phyloP scores from a whole-genome alignment of 2,888 invertebrate genomes.

The Craniophora ligustri region DNA sequence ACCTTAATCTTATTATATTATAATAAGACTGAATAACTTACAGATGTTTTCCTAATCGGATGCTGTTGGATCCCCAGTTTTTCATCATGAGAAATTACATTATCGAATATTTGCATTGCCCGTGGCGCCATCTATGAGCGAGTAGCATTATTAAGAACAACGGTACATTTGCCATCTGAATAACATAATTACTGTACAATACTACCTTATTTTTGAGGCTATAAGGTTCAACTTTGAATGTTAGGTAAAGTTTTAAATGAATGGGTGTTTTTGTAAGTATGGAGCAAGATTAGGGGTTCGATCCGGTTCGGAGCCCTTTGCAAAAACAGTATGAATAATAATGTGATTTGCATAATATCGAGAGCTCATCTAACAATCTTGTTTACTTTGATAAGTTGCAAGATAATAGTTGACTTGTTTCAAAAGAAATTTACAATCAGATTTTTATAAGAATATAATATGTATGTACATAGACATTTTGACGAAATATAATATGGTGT shows the following conservation, averaged over 20 bases:
- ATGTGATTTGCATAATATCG: conserved; percentile 86
- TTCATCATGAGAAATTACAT: conserved; percentile 85
- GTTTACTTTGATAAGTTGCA: conserved; percentile 81
- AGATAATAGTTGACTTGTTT: conserved; percentile 68
- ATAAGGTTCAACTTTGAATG: conserved; percentile 60
- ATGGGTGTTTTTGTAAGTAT: conserved; percentile 64
- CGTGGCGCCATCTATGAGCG: conserved; percentile 82
- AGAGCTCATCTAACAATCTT: conserved; percentile 76
- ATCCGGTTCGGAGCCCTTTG: conserved; percentile 78
- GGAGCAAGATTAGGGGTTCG: conserved; percentile 80
- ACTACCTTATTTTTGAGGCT: accelerated
- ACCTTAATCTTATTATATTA: conserved; percentile 85
- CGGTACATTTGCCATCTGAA: conserved; percentile 35
- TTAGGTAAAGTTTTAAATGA: conserved; percentile 40
- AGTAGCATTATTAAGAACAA: conserved; percentile 67
- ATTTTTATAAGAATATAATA: conserved; percentile 2
- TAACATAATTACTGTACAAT: conserved; percentile 18
- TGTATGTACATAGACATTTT: too few relatives aligned
- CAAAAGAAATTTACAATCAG: conserved; percentile 37
- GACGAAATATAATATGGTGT: too few relatives aligned
- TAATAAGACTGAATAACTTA: conserved; percentile 84
- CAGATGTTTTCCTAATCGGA: conserved; percentile 86
- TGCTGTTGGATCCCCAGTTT: conserved; percentile 80
- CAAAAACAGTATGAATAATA: conserved; percentile 88
- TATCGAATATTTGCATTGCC: conserved; percentile 86